These are phyloP conservation scores for Lepas anatifera DNA, from an alignment of 2,888 invertebrate species.

Conservation along the genomic window DNA sequence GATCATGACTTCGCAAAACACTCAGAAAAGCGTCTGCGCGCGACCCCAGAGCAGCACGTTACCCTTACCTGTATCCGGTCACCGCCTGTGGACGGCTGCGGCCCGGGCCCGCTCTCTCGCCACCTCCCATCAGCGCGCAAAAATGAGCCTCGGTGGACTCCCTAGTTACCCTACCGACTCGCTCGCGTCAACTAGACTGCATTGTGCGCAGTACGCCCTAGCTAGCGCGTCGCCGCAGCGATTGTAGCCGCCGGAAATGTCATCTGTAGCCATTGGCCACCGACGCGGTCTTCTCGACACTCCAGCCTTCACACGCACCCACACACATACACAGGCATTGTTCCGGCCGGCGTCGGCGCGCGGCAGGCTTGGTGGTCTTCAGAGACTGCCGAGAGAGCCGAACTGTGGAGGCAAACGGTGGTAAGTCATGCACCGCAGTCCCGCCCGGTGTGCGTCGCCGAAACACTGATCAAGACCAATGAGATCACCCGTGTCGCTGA, in stretches of 20 bases:
- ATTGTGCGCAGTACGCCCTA: constrained; percentile 11
- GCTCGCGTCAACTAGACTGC: background rate
- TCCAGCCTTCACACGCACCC: too few species aligned
- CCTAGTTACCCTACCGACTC: constrained; percentile 8
- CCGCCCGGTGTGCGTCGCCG: background rate
- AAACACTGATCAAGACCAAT: too few species aligned
- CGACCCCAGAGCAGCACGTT: too few species aligned
- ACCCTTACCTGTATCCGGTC: background rate
- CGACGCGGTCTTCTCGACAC: too few species aligned
- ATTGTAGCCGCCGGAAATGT: too few species aligned
- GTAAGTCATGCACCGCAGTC: background rate
- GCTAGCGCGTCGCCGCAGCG: background rate
- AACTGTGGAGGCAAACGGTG: background rate
- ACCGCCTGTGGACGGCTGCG: background rate
- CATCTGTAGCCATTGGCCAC: too few species aligned
- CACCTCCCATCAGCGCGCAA: too few species aligned
- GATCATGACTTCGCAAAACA: too few species aligned
- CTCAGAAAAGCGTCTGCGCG: too few species aligned
- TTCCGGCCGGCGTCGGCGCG: too few species aligned
- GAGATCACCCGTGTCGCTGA: too few species aligned
- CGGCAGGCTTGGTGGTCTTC: background rate
- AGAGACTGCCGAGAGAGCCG: background rate
- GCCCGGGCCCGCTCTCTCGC: background rate
- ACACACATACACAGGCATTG: too few species aligned
- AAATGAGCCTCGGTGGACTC: constrained; percentile 1